phyloP scores from a whole-genome alignment of 1,140 invertebrate species.

The Formica selysi region DNA sequence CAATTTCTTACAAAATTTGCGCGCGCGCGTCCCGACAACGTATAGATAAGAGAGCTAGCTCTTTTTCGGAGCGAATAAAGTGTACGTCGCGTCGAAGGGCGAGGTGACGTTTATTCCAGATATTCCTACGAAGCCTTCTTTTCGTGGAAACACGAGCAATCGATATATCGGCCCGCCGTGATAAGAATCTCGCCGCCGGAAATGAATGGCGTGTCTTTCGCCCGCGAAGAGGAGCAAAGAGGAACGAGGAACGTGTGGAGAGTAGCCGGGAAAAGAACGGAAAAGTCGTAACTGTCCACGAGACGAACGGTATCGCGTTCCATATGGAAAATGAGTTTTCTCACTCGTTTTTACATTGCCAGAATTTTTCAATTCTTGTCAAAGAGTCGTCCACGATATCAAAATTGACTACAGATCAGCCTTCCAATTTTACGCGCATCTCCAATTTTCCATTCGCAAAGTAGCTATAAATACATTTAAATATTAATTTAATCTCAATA shows the following conservation, averaged over 20 bases:
- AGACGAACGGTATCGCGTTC: conserved; percentile 42
- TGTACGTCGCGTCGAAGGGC: background rate
- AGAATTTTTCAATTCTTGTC: background rate
- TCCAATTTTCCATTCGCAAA: background rate
- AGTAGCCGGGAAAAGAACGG: conserved; percentile 24
- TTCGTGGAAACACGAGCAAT: conserved; percentile 38
- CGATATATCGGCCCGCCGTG: conserved; percentile 28
- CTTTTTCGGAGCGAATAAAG: conserved; percentile 6
- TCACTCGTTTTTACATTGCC: background rate
- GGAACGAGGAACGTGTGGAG: too few species aligned
- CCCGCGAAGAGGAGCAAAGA: too few species aligned
- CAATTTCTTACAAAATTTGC: conserved; percentile 29
- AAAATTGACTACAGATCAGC: background rate
- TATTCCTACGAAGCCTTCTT: background rate
- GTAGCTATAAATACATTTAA: background rate
- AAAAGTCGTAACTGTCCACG: conserved; percentile 16
- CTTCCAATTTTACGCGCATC: background rate
- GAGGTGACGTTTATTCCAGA: conserved; percentile 2
- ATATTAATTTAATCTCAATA: background rate
- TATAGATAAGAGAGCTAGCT: conserved; percentile 15
- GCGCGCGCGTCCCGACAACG: background rate
- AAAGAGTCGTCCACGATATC: background rate
- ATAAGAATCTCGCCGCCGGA: conserved; percentile 38
- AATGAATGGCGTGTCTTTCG: too few species aligned
- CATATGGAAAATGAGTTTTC: conserved; percentile 33